phyloP scores from a whole-genome alignment of 2,797 vertebrate species.

The Microctenopoma stevenorrisi region DNA sequence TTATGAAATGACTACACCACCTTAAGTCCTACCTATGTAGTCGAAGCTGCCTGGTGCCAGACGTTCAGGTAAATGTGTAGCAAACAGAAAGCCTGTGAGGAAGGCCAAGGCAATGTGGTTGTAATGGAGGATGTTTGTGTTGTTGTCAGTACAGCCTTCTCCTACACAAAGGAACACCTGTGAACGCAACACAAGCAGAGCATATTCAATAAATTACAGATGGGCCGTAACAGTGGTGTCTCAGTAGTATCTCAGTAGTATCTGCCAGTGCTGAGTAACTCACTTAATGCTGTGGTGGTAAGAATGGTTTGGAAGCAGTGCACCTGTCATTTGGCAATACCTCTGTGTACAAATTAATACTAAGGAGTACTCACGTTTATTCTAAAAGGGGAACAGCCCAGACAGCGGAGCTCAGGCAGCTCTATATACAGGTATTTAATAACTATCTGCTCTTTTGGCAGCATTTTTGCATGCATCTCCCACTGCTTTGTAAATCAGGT shows the following conservation, averaged over 20 bases:
- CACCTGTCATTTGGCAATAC: background rate
- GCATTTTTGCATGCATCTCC: background rate
- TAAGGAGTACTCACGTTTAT: background rate
- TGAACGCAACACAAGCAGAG: conserved; percentile 21
- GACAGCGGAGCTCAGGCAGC: background rate
- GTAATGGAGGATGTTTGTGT: conserved; percentile 83
- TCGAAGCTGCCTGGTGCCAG: conserved; percentile 93
- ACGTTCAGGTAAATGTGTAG: conserved; percentile 91
- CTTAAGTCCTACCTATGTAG: conserved; percentile 84
- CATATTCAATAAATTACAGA: background rate
- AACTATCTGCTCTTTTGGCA: background rate
- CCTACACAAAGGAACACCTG: conserved; percentile 86
- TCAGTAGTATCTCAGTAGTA: too few species aligned
- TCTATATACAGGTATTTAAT: background rate
- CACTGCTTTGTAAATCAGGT: background rate
- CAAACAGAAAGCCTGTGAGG: conserved; percentile 91
- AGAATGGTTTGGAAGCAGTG: background rate
- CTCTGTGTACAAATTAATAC: background rate
- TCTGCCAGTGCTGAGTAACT: background rate
- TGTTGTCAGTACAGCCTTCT: conserved; percentile 79
- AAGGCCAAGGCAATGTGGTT: conserved; percentile 86
- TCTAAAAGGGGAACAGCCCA: background rate
- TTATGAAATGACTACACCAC: background rate
- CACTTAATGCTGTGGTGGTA: too few species aligned
- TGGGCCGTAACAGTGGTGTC: too few species aligned